Conservation (phyloP, 53 echinoderm and acorn worm genomes). For the Arbacia lixula region DNA sequence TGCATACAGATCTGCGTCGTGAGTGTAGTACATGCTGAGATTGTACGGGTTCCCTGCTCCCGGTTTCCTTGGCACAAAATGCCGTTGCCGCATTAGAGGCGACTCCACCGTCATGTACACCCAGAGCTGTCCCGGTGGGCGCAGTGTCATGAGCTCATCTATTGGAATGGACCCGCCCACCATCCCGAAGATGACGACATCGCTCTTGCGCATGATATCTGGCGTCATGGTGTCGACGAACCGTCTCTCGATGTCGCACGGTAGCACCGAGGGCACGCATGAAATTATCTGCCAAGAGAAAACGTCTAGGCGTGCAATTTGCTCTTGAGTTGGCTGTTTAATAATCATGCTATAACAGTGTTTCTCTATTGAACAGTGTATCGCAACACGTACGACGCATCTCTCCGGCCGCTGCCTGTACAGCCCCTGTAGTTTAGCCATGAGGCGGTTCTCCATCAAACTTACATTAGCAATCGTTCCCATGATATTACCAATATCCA, state of each 20-base stretch:
- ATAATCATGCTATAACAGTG: not conserved
- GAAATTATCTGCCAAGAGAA: slow-evolving; percentile 2
- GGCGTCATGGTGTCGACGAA: too few relatives aligned
- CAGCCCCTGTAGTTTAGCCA: slow-evolving; percentile 1
- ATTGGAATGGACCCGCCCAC: too few relatives aligned
- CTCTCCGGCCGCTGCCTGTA: not conserved
- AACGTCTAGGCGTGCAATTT: too few relatives aligned
- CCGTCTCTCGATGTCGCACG: slow-evolving; percentile 18
- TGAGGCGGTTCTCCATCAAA: slow-evolving; percentile 3
- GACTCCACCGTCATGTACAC: slow-evolving; percentile 9
- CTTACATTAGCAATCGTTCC: not conserved
- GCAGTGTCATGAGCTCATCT: too few relatives aligned
- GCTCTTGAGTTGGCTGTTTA: too few relatives aligned
- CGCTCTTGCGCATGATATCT: too few relatives aligned
- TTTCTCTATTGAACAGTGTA: slow-evolving; percentile 2
- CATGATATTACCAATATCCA: not conserved
- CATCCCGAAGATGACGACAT: too few relatives aligned
- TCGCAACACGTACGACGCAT: slow-evolving; percentile 22
- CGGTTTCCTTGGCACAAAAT: slow-evolving; percentile 19
- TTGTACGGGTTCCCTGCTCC: slow-evolving; percentile 33
- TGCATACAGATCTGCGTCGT: slow-evolving; percentile 53
- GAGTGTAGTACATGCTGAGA: slow-evolving; percentile 51
- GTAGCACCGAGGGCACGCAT: not conserved
- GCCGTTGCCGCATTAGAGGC: too few relatives aligned
- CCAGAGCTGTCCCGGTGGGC: slow-evolving; percentile 40